Evolutionary conservation across 2,113 vertebrate genomes (phyloP).

Genomic region (Phaethornis superciliosus): DNA sequence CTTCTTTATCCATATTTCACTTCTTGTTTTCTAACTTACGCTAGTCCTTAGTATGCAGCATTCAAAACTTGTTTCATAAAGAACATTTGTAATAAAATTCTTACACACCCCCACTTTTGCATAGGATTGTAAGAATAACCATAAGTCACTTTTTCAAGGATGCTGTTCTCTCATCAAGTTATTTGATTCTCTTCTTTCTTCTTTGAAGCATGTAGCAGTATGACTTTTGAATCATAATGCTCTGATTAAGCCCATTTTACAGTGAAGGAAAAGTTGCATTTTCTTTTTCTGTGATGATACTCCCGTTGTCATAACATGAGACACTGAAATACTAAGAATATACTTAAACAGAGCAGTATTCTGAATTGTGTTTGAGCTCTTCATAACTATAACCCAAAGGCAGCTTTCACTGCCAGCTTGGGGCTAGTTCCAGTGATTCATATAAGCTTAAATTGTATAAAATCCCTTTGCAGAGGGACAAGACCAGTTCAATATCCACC

Average conservation of each 20-base stretch:
- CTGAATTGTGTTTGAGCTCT: not conserved
- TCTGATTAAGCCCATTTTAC: not conserved
- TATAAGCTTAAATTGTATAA: not conserved
- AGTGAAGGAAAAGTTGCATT: not conserved
- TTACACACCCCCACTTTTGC: not conserved
- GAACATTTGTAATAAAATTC: not conserved
- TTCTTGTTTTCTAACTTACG: not conserved
- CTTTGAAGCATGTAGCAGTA: not conserved
- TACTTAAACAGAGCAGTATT: not conserved
- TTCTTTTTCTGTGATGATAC: not conserved
- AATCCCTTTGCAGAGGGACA: not conserved
- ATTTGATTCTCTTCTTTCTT: not conserved
- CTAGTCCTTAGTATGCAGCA: not conserved
- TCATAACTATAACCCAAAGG: not conserved
- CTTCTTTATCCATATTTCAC: not conserved
- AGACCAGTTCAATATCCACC: not conserved
- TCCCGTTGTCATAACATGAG: not conserved
- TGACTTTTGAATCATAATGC: not conserved
- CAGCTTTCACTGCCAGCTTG: not conserved
- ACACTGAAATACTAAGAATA: not conserved
- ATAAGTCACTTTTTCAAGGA: not conserved
- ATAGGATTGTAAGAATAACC: not conserved
- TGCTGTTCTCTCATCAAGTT: not conserved
- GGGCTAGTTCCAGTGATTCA: constrained; percentile 6
- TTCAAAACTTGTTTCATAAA: not conserved